These are phyloP conservation scores for Atta texana DNA, from an alignment of 1,140 invertebrate genomes.

Conservation along the genomic window DNA sequence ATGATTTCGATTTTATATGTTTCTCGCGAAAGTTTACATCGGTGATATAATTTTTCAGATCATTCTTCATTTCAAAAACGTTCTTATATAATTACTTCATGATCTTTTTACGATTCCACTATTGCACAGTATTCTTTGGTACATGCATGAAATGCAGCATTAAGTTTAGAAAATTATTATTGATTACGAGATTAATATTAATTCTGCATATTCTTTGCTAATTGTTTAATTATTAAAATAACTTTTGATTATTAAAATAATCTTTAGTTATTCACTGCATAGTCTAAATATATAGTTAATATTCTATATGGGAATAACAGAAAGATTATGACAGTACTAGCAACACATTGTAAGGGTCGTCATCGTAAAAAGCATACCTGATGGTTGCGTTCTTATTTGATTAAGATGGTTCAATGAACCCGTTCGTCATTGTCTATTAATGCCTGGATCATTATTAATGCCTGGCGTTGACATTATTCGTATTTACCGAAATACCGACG, in stretches of 20 bases:
- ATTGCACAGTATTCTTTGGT: background rate
- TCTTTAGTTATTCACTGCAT: too few relatives aligned
- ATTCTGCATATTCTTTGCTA: background rate
- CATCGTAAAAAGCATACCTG: background rate
- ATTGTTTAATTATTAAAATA: too few relatives aligned
- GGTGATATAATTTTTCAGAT: background rate
- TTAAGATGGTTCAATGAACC: slow-evolving; percentile 53
- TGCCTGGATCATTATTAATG: slow-evolving; percentile 19
- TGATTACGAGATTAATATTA: background rate
- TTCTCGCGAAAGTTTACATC: background rate
- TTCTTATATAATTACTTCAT: background rate
- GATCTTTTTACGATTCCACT: background rate
- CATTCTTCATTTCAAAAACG: background rate
- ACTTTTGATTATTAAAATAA: too few relatives aligned
- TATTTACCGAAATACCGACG: slow-evolving; percentile 60
- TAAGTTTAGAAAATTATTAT: background rate
- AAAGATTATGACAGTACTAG: background rate
- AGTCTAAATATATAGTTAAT: background rate
- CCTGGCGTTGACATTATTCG: slow-evolving; percentile 41
- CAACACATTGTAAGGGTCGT: background rate
- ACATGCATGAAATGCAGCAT: background rate
- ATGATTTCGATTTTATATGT: background rate
- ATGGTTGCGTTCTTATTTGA: slow-evolving; percentile 36
- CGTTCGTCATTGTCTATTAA: slow-evolving; percentile 58
- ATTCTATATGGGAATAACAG: background rate